Conservation (phyloP, 2,113 vertebrate species). For the Rhea pennata region DNA sequence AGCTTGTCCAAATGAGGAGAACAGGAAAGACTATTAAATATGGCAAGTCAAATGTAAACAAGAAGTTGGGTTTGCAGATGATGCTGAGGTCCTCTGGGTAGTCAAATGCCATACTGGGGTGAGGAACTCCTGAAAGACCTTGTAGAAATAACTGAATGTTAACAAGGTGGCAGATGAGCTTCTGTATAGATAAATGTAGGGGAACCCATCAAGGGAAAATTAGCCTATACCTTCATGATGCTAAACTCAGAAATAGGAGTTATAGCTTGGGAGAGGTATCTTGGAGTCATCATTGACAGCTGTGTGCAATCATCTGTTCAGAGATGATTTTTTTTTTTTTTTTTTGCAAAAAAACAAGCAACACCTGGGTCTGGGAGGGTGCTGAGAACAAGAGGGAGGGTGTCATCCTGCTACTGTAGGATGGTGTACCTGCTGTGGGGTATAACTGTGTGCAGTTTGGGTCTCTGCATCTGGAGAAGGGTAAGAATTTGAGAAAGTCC, state of each 20-base stretch:
- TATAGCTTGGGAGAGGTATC: background rate
- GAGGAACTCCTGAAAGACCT: slow-evolving; percentile 19
- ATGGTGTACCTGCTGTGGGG: background rate
- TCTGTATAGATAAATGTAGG: background rate
- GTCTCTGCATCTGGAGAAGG: background rate
- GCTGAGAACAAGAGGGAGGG: background rate
- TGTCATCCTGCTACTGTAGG: background rate
- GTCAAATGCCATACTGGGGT: background rate
- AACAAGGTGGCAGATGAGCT: background rate
- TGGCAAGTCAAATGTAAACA: background rate
- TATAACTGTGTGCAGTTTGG: background rate
- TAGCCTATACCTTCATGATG: background rate
- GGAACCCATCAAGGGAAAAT: background rate
- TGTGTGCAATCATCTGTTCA: accelerated
- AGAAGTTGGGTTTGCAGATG: background rate
- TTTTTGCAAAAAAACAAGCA: background rate
- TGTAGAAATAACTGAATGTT: slow-evolving; percentile 26
- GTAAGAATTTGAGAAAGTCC: background rate
- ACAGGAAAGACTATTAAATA: background rate
- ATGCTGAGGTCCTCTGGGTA: background rate
- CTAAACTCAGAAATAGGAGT: background rate
- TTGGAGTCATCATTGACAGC: background rate
- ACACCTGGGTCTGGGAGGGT: background rate
- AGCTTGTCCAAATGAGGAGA: background rate
- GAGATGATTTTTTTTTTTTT: too few species aligned